A percentile compares a stretch with the other conserved stretches of the same genome.
Evolutionary conservation across 1,140 invertebrate species (phyloP).

Genomic region (Asbolus verrucosus): DNA sequence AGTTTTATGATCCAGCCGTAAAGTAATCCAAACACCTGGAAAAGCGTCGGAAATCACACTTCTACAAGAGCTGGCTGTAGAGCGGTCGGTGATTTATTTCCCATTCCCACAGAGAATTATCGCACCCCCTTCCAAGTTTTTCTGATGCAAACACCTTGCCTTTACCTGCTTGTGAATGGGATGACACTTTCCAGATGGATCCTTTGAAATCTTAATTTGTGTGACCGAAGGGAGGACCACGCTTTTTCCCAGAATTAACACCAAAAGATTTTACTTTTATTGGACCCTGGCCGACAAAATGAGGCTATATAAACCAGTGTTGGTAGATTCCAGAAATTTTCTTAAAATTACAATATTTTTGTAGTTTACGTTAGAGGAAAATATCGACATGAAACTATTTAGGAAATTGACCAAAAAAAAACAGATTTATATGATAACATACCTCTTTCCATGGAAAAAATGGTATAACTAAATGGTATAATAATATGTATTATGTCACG

Average conservation of each 20-base stretch:
- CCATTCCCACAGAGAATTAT: constrained; percentile 50
- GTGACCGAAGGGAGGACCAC: constrained; percentile 39
- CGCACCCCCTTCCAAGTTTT: constrained; percentile 31
- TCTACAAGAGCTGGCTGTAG: constrained; percentile 42
- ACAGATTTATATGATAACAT: too few relatives aligned
- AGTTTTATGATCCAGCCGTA: constrained; percentile 54
- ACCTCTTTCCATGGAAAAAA: too few relatives aligned
- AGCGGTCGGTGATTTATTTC: constrained; percentile 52
- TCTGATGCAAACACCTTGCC: constrained; percentile 34
- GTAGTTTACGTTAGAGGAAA: too few relatives aligned
- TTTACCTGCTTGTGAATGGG: constrained; percentile 48
- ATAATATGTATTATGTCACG: too few relatives aligned
- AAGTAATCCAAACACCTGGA: constrained; percentile 55
- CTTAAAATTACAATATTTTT: too few relatives aligned
- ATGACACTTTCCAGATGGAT: constrained; percentile 52
- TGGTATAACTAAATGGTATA: too few relatives aligned
- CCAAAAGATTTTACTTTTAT: constrained; percentile 24
- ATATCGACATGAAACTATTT: too few relatives aligned
- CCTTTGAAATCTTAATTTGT: constrained; percentile 55
- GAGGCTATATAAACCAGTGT: neutral
- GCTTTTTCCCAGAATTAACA: constrained; percentile 35
- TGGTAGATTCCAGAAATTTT: too few relatives aligned
- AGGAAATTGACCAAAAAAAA: constrained; percentile 3
- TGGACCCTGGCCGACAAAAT: neutral
- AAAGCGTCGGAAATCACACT: constrained; percentile 52